Evolutionary conservation across 2,113 vertebrate genomes (phyloP).

Genomic region (Melanerpes formicivorus): DNA sequence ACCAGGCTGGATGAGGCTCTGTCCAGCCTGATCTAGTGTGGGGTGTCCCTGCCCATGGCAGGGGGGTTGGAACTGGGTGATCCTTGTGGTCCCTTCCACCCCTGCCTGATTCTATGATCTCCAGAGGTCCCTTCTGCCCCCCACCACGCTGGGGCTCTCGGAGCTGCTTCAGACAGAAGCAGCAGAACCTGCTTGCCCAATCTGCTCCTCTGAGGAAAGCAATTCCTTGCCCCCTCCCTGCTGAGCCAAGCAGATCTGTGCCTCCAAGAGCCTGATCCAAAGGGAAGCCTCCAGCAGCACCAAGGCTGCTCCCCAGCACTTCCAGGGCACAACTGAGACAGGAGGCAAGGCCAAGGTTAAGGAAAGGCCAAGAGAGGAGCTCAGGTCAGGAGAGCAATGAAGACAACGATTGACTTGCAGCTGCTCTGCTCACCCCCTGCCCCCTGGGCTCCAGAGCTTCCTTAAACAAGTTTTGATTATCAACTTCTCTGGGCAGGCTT

Average conservation of each 20-base stretch:
- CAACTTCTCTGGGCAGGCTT: not conserved
- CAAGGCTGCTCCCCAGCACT: not conserved
- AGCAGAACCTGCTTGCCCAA: not conserved
- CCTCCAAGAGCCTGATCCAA: not conserved
- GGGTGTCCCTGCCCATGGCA: no score
- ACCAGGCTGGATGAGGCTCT: no score
- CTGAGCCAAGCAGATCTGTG: not conserved
- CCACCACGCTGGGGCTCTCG: no score
- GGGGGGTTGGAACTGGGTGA: no score
- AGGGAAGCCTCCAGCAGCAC: not conserved
- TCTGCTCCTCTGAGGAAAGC: not conserved
- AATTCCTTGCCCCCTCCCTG: not conserved
- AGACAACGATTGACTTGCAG: not conserved
- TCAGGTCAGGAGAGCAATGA: not conserved
- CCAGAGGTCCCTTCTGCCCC: no score
- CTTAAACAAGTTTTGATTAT: not conserved
- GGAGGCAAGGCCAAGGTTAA: not conserved
- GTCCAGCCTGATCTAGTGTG: no score
- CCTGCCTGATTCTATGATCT: no score
- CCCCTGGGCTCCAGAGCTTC: not conserved
- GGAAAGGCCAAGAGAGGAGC: not conserved
- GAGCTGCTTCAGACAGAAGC: fast-evolving
- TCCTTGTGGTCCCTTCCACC: no score
- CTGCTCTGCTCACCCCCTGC: not conserved
- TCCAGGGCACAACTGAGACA: fast-evolving